Evolutionary conservation across 2,113 vertebrate species (phyloP).

Genomic region (Pitta sordida): DNA sequence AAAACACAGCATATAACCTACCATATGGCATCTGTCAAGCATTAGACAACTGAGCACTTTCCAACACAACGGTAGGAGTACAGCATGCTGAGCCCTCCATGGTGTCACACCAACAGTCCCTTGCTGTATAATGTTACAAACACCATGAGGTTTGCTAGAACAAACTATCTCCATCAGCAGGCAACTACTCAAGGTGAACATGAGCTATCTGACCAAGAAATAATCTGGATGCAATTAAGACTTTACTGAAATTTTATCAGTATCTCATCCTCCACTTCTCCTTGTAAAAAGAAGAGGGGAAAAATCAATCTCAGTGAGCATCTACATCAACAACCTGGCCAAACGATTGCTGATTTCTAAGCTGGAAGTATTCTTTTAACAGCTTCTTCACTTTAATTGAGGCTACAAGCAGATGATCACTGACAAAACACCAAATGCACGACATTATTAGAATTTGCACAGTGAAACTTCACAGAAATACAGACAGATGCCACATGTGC

Average conservation of each 20-base stretch:
- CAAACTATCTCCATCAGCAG: not conserved
- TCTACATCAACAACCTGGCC: not conserved
- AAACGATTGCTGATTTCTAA: not conserved
- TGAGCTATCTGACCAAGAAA: not conserved
- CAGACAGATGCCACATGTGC: not conserved
- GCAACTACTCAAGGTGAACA: not conserved
- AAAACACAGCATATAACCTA: not conserved
- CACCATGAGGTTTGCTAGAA: not conserved
- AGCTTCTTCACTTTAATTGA: not conserved
- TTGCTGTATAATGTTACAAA: not conserved
- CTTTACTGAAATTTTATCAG: not conserved
- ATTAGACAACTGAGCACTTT: not conserved
- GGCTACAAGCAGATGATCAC: not conserved
- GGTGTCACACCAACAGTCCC: accelerated
- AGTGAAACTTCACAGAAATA: not conserved
- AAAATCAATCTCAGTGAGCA: not conserved
- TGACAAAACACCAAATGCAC: not conserved
- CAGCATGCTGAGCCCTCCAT: not conserved
- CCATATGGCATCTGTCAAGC: not conserved
- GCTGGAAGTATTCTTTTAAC: not conserved
- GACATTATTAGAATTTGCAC: not conserved
- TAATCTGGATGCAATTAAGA: not conserved
- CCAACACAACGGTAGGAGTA: not conserved
- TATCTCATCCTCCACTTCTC: not conserved
- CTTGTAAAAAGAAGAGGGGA: not conserved